Conservation (phyloP, 2,888 invertebrate species). For the Cataglyphis rosenhaueri region DNA sequence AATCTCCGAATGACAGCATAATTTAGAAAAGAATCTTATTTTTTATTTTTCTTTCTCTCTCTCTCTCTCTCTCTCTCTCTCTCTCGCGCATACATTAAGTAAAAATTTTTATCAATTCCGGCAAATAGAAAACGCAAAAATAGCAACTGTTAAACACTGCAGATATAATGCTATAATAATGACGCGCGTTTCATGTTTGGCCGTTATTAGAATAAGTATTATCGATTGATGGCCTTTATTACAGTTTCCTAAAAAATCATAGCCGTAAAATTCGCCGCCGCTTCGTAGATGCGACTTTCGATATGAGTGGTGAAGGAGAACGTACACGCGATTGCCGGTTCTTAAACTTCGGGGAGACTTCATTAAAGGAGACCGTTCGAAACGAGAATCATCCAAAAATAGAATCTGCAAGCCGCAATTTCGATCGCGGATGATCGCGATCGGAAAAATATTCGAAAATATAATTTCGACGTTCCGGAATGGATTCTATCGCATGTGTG, state of each 20-base stretch:
- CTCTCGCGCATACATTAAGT: not conserved
- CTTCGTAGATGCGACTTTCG: not conserved
- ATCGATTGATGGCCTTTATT: slow-evolving; percentile 59
- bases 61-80: too few species aligned
- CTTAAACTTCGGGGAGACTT: not conserved
- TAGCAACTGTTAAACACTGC: not conserved
- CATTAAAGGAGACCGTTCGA: slow-evolving; percentile 24
- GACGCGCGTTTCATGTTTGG: slow-evolving; percentile 56
- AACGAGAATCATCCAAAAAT: slow-evolving; percentile 14
- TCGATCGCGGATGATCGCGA: not conserved
- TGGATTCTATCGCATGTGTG: slow-evolving; percentile 24
- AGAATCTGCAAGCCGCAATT: not conserved
- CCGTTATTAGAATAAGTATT: slow-evolving; percentile 41
- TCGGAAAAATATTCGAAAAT: not conserved
- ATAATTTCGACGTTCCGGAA: not conserved
- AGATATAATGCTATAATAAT: not conserved
- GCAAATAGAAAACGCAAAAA: not conserved
- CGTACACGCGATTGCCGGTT: not conserved
- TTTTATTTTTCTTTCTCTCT: not conserved
- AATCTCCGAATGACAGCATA: slow-evolving; percentile 14
- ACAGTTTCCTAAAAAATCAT: slow-evolving; percentile 48
- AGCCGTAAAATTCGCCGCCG: slow-evolving; percentile 44
- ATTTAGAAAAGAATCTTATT: not conserved
- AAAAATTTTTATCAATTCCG: not conserved
- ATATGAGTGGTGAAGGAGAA: not conserved